Conservation (phyloP, 2,113 vertebrate genomes). For the Onychostoma macrolepis region DNA sequence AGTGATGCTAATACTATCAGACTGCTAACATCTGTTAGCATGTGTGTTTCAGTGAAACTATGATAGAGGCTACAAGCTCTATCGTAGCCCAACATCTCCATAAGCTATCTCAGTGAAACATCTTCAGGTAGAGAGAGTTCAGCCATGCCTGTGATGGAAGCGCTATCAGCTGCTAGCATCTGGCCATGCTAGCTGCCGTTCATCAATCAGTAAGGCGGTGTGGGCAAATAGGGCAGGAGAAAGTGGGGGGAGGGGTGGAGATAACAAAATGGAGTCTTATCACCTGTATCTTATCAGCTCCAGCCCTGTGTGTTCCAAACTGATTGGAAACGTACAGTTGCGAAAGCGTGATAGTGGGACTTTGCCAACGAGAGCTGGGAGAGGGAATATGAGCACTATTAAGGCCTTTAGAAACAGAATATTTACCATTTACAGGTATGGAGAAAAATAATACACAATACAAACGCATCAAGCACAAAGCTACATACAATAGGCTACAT, state of each 20-base stretch:
- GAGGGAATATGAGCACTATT: neutral
- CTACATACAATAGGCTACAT: neutral
- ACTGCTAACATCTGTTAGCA: constrained; percentile 29
- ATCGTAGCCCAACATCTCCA: constrained; percentile 29
- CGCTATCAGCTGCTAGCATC: constrained; percentile 37
- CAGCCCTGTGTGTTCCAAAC: constrained; percentile 25
- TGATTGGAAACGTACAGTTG: constrained; percentile 39
- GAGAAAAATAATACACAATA: neutral
- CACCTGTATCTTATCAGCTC: constrained; percentile 35
- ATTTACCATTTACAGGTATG: neutral
- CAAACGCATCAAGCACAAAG: neutral
- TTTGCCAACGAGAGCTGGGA: neutral
- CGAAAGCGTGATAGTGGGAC: neutral
- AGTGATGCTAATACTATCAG: constrained; percentile 30
- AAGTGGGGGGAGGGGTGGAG: neutral
- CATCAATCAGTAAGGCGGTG: constrained; percentile 7
- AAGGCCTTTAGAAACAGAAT: constrained; percentile 25
- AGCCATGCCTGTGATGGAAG: constrained; percentile 39
- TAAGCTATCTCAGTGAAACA: constrained; percentile 10
- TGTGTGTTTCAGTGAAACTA: neutral
- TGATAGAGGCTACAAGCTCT: neutral
- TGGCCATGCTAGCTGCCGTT: constrained; percentile 36
- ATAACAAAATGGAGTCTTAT: constrained; percentile 32
- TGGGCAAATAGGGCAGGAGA: constrained; percentile 20
- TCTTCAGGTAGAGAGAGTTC: constrained; percentile 25